Percentiles rank a stretch among this genome's conserved stretches.
These are phyloP conservation scores for Eupithecia centaureata DNA, from an alignment of 2,888 invertebrate species.

Conservation along the genomic window DNA sequence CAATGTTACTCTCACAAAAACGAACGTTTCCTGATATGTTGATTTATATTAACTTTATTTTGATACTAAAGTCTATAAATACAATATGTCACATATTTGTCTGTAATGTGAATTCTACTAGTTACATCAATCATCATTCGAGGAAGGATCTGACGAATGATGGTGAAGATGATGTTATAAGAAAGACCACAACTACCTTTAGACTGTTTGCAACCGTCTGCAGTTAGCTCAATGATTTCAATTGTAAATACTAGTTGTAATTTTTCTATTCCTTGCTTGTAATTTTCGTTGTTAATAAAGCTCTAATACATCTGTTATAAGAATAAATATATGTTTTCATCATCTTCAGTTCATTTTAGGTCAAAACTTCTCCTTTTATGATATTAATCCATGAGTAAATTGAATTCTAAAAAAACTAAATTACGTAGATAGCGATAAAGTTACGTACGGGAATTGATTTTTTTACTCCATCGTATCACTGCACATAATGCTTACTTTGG, in stretches of 20 bases:
- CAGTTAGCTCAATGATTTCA: too few relatives aligned
- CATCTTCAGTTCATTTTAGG: not conserved
- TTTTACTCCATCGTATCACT: too few relatives aligned
- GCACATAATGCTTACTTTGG: too few relatives aligned
- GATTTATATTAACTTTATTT: not conserved
- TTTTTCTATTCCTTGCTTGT: too few relatives aligned
- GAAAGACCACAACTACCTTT: too few relatives aligned
- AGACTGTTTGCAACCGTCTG: too few relatives aligned
- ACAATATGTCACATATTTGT: not conserved
- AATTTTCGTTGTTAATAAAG: too few relatives aligned
- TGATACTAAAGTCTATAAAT: not conserved
- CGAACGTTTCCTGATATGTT: constrained; percentile 45
- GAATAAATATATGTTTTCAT: too few relatives aligned
- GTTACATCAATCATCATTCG: not conserved
- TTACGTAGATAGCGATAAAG: not conserved
- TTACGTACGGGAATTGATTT: too few relatives aligned
- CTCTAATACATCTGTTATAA: too few relatives aligned
- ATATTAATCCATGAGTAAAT: not conserved
- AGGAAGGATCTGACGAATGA: not conserved
- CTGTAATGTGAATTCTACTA: too few relatives aligned
- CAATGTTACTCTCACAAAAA: constrained; percentile 44
- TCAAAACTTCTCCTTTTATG: not conserved
- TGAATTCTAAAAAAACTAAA: not conserved
- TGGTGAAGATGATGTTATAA: not conserved
- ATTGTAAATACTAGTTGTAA: too few relatives aligned